Evolutionary conservation across 1,140 invertebrate genomes (phyloP), one percentile per base, ranked within the genome.

Genomic region (Elymnias hypermnestra): DNA sequence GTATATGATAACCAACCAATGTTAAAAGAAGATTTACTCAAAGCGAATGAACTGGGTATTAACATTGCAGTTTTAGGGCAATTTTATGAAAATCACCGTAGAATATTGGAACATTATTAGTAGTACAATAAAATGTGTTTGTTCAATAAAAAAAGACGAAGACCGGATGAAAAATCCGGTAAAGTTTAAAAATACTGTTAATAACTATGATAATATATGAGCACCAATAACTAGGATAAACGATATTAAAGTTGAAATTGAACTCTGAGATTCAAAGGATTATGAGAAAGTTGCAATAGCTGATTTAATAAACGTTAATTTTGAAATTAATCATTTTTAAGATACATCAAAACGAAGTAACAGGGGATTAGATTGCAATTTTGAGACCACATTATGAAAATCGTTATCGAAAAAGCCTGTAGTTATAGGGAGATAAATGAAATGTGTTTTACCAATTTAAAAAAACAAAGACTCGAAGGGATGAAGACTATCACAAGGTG

Each of bases 241-340:
- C 14, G 55, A 67, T 42, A 46, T 77, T 2, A 70, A 66, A 42
- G 41, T 83, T 0, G 69, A 81, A 64, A 73, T 83, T 0, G 76
- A 81, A 42, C 0, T n/a, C n/a, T 67, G 57, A 41, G 72, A 81
- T 6, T 75, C 72, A 0, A 76, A 81, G 44, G 79, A 83, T 52
- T 53, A 75, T 48, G 79, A 83, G 33, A 83, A 83, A 60, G 53
- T 81, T 23, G 76, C 76, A 2, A 63, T 83, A 5, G 73, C 71
- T 0, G 76, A 69, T 18, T 37, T 81, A 9, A 14, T 81, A 1
- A 73, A 72, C 53, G 43, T 83, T 5, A 53, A 68, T 43, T 14
- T 45, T 3, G 68, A 79, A 14, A 61, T 81, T 10, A 65, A 78
- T 5, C 47, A 62, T 13, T 43, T 81, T 23, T 18, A 77, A 14